phyloP scores from a whole-genome alignment of 2,888 invertebrate species.

The Hydrotaea cyrtoneurina region DNA sequence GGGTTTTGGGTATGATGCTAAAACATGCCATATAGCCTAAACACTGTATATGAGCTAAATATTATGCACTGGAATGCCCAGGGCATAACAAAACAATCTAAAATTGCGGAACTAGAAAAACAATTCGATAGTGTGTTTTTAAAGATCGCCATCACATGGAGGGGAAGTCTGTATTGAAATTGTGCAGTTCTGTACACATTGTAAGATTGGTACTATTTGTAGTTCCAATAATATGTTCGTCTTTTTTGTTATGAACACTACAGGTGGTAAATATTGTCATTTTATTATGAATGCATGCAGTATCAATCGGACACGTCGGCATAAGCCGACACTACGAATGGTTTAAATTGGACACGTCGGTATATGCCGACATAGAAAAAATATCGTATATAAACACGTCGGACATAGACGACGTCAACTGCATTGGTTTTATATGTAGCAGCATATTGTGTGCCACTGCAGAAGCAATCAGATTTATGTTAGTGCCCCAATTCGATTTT shows the following conservation, averaged over 20 bases:
- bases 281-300: no score
- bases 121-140: constrained; percentile 26
- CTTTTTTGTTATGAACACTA: no score
- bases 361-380: no score
- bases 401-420: constrained; percentile 42
- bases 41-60: not conserved
- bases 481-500: constrained; percentile 20
- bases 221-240: no score
- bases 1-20: constrained; percentile 50
- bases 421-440: constrained; percentile 44
- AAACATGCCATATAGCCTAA: constrained; percentile 44
- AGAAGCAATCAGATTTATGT: no score
- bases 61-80: constrained; percentile 45
- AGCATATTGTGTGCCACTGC: no score
- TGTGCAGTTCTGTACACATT: no score
- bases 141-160: constrained; percentile 33
- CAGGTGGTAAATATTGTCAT: no score
- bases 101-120: constrained; percentile 16
- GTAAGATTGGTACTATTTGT: no score
- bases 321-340: constrained; percentile 10
- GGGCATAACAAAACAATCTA: constrained; percentile 27
- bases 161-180: constrained; percentile 41
- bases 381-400: constrained; percentile 24
- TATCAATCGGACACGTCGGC: no score
- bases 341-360: constrained; percentile 14